phyloP scores from a whole-genome alignment of 2,888 invertebrate genomes.

The Drosophila mercatorum region DNA sequence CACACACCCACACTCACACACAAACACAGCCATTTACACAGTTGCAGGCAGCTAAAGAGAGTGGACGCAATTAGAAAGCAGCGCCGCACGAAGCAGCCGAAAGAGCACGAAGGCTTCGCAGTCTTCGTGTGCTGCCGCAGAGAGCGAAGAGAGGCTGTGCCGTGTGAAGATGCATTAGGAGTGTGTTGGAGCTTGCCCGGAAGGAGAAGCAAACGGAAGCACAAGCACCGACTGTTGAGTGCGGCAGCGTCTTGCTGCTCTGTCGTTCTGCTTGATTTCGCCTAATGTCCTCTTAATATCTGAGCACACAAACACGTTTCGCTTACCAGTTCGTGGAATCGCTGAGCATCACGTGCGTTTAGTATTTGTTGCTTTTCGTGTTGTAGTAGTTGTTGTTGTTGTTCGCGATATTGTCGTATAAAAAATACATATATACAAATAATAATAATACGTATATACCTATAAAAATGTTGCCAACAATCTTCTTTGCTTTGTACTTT shows the following conservation, averaged over 20 bases:
- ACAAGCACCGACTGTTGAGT: slow-evolving; percentile 13
- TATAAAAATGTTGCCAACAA: slow-evolving; percentile 79
- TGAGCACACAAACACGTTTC: slow-evolving; percentile 15
- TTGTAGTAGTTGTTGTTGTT: slow-evolving; percentile 37
- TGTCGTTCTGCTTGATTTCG: slow-evolving; percentile 23
- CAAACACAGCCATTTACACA: slow-evolving; percentile 28
- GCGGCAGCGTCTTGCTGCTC: slow-evolving; percentile 17
- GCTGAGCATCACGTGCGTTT: slow-evolving; percentile 55
- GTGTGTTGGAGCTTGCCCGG: slow-evolving; percentile 28
- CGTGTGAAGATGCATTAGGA: slow-evolving; percentile 16
- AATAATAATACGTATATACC: slow-evolving; percentile 69
- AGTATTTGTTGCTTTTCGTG: background rate
- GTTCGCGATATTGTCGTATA: slow-evolving; percentile 68
- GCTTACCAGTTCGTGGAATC: slow-evolving; percentile 58
- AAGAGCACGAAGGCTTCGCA: slow-evolving; percentile 52
- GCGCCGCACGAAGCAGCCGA: slow-evolving; percentile 63
- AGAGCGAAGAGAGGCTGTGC: slow-evolving; percentile 31
- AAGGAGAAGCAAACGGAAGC: slow-evolving; percentile 41
- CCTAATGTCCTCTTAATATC: slow-evolving; percentile 27
- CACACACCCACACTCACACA: slow-evolving; percentile 50
- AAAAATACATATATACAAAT: slow-evolving; percentile 75
- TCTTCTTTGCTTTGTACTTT: slow-evolving; percentile 78
- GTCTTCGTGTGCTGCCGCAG: slow-evolving; percentile 51
- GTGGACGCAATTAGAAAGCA: slow-evolving; percentile 75
- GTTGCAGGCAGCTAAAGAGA: slow-evolving; percentile 23